These are phyloP conservation scores for Drosophila lini DNA, from an alignment of 1,140 invertebrate genomes.

Conservation along the genomic window DNA sequence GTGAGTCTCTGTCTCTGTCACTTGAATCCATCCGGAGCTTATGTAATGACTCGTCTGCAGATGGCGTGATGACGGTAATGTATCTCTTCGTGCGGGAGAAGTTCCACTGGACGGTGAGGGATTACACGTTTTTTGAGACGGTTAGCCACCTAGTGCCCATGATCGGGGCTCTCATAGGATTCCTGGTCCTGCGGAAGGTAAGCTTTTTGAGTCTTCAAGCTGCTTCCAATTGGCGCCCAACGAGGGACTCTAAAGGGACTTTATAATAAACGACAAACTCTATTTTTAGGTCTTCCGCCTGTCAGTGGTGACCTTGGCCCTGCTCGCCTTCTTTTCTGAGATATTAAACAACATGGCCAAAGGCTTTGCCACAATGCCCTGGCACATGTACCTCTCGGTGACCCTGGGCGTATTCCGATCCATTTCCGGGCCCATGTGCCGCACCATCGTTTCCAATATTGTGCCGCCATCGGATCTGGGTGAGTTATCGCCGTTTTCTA, in stretches of 20 bases:
- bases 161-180: conserved; percentile 85
- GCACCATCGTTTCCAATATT: conserved; percentile 88
- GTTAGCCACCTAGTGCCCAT: conserved; percentile 85
- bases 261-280: too few relatives aligned
- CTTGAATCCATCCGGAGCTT: conserved; percentile 34
- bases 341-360: conserved; percentile 84
- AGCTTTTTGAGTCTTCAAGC: not conserved
- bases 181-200: conserved; percentile 85
- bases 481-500: conserved; percentile 65
- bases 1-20: conserved; percentile 41
- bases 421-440: conserved; percentile 87
- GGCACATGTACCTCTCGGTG: conserved; percentile 87
- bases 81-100: conserved; percentile 88
- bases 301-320: conserved; percentile 72
- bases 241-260: too few relatives aligned
- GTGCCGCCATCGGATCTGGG: conserved; percentile 88
- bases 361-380: conserved; percentile 86
- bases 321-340: conserved; percentile 79
- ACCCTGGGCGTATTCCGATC: conserved; percentile 86
- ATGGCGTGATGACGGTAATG: conserved; percentile 85
- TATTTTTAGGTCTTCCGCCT: conserved; percentile 66
- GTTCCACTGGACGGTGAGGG: conserved; percentile 88
- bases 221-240: too few relatives aligned
- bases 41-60: conserved; percentile 24
- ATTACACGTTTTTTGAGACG: conserved; percentile 86